Conservation (phyloP, 2,888 invertebrate species). For the Ochropleura plecta region DNA sequence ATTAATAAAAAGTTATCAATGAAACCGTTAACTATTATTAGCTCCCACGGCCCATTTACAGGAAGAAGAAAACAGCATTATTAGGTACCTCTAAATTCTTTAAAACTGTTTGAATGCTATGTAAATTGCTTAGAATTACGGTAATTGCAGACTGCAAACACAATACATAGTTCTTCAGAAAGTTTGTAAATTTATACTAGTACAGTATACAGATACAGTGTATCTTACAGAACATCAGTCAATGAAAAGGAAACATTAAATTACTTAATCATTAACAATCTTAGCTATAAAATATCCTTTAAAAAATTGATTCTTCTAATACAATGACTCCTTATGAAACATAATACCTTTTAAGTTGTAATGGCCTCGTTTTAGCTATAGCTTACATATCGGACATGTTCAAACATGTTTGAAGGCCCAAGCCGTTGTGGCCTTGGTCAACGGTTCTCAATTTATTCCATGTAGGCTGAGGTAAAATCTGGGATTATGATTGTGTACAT, state of each 20-base stretch:
- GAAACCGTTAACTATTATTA: constrained; percentile 34
- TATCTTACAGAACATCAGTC: constrained; percentile 15
- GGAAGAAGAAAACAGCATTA: constrained; percentile 34
- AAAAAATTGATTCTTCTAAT: not conserved
- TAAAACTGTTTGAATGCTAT: constrained; percentile 31
- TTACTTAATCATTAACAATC: not conserved
- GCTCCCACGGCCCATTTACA: constrained; percentile 38
- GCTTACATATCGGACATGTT: constrained; percentile 65
- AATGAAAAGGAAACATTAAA: constrained; percentile 3
- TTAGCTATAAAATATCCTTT: not conserved
- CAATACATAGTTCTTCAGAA: constrained; percentile 18
- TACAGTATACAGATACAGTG: not conserved
- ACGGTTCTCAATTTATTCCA: constrained; percentile 56
- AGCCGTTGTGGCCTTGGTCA: constrained; percentile 59
- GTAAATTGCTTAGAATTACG: constrained; percentile 38
- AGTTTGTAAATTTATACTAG: constrained; percentile 26
- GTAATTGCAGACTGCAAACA: constrained; percentile 28
- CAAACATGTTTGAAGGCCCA: constrained; percentile 67
- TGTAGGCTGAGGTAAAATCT: constrained; percentile 56
- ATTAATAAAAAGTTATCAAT: constrained; percentile 44
- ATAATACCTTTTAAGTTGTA: not conserved
- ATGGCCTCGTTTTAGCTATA: constrained; percentile 5
- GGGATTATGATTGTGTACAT: constrained; percentile 44
- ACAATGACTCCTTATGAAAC: constrained; percentile 7
- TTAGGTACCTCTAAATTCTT: constrained; percentile 20